Base-by-base conservation (phyloP, 2,113 vertebrate genomes). In the Salvelinus namaycush region DNA sequence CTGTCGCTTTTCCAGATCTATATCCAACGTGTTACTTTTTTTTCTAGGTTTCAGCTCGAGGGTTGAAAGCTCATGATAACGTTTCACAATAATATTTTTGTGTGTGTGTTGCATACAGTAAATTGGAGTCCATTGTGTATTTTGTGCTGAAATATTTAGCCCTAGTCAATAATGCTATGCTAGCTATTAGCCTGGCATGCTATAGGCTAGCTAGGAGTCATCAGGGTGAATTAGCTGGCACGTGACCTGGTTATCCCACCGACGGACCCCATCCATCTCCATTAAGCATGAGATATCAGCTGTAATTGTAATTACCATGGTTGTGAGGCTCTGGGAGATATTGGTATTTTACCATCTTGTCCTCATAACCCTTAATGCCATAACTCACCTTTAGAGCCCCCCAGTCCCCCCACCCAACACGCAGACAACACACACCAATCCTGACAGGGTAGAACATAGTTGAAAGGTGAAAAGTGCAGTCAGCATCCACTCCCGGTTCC, bases 231-330 rank as follows among this genome's bases (percentile, higher is more conserved):
- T 89, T 81, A 82, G 79, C 68, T 76, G 5, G 44, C 39, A 83
- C 81, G 77, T 13, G 81, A 85, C 89, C 89, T 44, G 13, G 57
- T 76, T 1, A 75, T 72, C 64, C 83, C 86, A 66, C 20, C 79
- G 4, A 20, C 39, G 57, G 82, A 89, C 87, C 85, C 77, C 88
- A 92, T 92, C 83, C 76, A 77, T 90, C 89, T 92, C 79, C 83
- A 91, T 92, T 86, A 86, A 3, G 62, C 75, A 70, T 78, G 79
- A 85, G 83, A 86, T 87, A 89, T 84, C 65, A 72, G 60, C 86
- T 70, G 3, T 78, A 81, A 71, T 87, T 87, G 84, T 88, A 88
- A 90, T 88, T 87, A 83, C 83, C 77, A 44, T 76, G 84, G 82
- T 74, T 84, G 81, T 87, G 80, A 31, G 80, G 44, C 54, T 39